Evolutionary conservation across 2,888 invertebrate species (phyloP), one percentile per base, ranked within the genome.

Genomic region (Sialis fuliginosa): DNA sequence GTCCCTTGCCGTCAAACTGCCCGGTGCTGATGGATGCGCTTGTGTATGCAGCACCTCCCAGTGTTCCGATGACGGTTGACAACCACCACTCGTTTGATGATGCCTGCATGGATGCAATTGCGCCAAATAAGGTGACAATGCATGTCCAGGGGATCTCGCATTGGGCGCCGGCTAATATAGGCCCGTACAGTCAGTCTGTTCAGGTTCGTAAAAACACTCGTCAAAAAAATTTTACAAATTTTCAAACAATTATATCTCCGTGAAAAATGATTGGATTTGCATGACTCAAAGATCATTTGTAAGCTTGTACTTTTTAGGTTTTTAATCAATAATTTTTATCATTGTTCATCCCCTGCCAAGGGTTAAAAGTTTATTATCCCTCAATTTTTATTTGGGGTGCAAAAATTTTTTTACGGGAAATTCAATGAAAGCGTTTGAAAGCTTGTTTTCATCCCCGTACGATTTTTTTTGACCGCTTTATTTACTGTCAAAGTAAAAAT

Each of bases 101-200:
- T 10, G 46, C 50, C 32, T 45, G 45, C 66, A 69, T 30, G 69
- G 68, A 12, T 66, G 69, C 53, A 69, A 65, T 57, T 52, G 56
- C n/a, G 51, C 54, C 6, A 57, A 35, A 33, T 35, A 13, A 42
- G 31, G n/a, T 42, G 51, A 87, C 86, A 6, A 86, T 93, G 85
- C 93, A 95, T 62, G 92, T 95, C 39, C 93, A 93, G 66, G 85
- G 92, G 51, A 79, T 93, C 56, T 93, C 92, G 32, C 92, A 95
- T 63, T 95, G 95, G 95, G 92, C 93, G n/a, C 93, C 95, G 1
- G 92, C 93, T 50, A 93, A 91, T 62, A 93, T 95, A 56, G 95
- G 93, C 42, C 93, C 95, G 6, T 95, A 95, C 62, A 93, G 93
- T 61, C 95, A 95, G 68, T 86, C 88, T 3, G 77, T 87, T 50